Percentiles rank a stretch among this genome's conserved stretches.
phyloP scores from a whole-genome alignment of 2,113 vertebrate species.

The Psilopsiagon aurifrons region DNA sequence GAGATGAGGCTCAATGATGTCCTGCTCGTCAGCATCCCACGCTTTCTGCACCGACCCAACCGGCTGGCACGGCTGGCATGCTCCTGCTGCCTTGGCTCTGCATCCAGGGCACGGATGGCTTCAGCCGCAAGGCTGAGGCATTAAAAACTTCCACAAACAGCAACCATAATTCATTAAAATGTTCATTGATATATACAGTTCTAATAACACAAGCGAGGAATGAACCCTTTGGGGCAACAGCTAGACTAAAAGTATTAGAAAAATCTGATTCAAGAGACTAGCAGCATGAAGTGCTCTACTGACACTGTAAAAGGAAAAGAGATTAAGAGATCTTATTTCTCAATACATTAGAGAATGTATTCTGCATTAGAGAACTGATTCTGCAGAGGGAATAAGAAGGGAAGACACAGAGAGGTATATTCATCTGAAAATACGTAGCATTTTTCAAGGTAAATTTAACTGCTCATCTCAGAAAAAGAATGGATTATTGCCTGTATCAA shows the following conservation, averaged over 20 bases:
- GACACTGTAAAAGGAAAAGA: not conserved
- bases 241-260: not conserved
- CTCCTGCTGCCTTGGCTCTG: not conserved
- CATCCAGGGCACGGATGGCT: not conserved
- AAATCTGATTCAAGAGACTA: not conserved
- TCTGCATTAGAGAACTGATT: not conserved
- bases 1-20: rapidly evolving
- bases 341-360: not conserved
- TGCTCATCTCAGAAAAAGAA: constrained; percentile 11
- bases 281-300: rapidly evolving
- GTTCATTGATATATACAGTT: not conserved
- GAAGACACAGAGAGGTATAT: not conserved
- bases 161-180: rapidly evolving
- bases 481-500: not conserved
- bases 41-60: not conserved
- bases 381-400: not conserved
- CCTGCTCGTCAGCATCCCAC: not conserved
- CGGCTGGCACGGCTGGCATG: not conserved
- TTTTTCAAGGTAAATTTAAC: constrained; percentile 45
- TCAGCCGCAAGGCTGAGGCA: not conserved
- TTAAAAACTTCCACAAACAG: not conserved
- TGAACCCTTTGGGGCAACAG: not conserved
- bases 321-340: constrained; percentile 4
- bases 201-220: not conserved
- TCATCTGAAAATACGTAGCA: not conserved